Evolutionary conservation across 2,888 invertebrate genomes (phyloP).

Genomic region (Tineola bisselliella): DNA sequence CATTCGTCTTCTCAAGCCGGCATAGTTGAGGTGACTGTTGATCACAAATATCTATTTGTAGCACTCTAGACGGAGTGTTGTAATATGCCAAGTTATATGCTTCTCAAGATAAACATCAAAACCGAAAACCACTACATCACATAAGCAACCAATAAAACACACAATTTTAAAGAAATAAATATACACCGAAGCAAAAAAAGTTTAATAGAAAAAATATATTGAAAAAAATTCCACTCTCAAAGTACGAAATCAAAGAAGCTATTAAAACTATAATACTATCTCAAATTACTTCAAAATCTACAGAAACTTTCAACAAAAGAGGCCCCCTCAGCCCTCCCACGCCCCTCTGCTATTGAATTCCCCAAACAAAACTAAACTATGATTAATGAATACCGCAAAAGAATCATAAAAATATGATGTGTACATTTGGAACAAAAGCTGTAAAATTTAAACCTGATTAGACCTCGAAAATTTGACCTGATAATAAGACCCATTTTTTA

Average conservation of each 20-base stretch:
- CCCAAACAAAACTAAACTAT: constrained; percentile 10
- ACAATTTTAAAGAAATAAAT: too few relatives aligned
- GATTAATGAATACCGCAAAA: constrained; percentile 12
- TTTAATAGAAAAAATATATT: too few relatives aligned
- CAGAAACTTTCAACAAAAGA: background rate
- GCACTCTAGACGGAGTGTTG: too few relatives aligned
- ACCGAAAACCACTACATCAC: too few relatives aligned
- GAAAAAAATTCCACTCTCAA: background rate
- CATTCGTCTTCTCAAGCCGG: too few relatives aligned
- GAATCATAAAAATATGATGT: constrained; percentile 12
- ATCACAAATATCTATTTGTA: too few relatives aligned
- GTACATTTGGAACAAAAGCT: constrained; percentile 7
- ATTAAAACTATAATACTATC: constrained; percentile 6
- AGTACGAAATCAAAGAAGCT: constrained; percentile 1
- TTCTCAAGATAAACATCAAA: too few relatives aligned
- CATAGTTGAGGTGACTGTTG: too few relatives aligned
- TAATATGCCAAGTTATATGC: too few relatives aligned
- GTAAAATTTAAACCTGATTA: background rate
- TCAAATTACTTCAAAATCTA: constrained; percentile 1
- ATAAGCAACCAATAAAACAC: too few relatives aligned
- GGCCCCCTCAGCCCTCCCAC: background rate
- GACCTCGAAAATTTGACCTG: background rate
- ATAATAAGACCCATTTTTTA: too few relatives aligned
- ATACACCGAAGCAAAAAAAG: too few relatives aligned
- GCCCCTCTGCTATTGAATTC: background rate